Conservation (phyloP, 2,113 vertebrate species). For the Oreochromis niloticus region DNA sequence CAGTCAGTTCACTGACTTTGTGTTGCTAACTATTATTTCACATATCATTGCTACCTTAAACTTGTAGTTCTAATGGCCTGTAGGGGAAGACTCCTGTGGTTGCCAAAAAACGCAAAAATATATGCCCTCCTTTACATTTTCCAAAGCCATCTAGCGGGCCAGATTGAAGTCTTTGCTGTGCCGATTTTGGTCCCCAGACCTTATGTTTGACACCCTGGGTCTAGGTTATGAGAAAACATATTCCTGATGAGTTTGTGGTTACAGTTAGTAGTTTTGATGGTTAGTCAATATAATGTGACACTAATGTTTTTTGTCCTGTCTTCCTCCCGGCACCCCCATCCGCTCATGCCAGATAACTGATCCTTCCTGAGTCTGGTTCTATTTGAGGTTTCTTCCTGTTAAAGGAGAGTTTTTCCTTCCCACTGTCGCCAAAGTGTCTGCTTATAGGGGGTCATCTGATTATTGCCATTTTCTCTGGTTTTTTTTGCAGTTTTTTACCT, state of each 20-base stretch:
- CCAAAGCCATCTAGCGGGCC: neutral
- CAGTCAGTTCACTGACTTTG: neutral
- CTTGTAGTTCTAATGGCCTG: neutral
- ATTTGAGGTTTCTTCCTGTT: too few relatives aligned
- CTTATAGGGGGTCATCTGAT: neutral
- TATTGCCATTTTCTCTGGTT: neutral
- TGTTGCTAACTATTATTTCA: neutral
- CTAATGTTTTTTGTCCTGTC: too few relatives aligned
- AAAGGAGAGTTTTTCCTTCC: neutral
- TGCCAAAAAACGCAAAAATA: neutral
- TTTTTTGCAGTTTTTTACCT: neutral
- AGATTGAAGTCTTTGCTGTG: neutral
- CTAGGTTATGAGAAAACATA: neutral
- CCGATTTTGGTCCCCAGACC: neutral
- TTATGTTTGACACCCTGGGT: neutral
- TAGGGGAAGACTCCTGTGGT: neutral
- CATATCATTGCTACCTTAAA: neutral
- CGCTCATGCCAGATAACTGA: too few relatives aligned
- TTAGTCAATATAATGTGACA: neutral
- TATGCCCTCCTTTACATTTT: neutral
- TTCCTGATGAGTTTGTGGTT: neutral
- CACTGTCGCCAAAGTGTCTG: neutral
- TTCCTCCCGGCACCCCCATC: too few relatives aligned
- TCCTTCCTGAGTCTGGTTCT: too few relatives aligned
- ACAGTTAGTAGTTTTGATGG: neutral